phyloP scores from a whole-genome alignment of 2,888 invertebrate genomes.

The Drosophila prolongata region DNA sequence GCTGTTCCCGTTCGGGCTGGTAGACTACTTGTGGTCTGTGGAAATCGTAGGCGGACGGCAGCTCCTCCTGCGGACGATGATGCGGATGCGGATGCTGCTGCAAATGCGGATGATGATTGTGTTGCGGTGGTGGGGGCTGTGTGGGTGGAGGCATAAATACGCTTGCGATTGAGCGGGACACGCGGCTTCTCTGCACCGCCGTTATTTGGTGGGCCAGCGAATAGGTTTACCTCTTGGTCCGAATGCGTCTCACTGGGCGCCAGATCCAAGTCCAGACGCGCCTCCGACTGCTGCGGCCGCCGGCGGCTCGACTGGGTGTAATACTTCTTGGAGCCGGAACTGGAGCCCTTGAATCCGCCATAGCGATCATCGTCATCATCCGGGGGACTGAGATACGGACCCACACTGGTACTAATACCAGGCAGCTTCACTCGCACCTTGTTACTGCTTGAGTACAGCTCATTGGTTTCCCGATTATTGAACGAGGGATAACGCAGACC shows the following conservation, averaged over 20 bases:
- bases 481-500: conserved; percentile 57
- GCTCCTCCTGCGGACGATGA: conserved; percentile 44
- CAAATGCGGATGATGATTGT: conserved; percentile 11
- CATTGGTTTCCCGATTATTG: conserved; percentile 67
- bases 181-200: conserved; percentile 68
- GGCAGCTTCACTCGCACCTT: conserved; percentile 74
- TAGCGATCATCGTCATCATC: conserved; percentile 70
- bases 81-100: conserved; percentile 45
- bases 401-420: conserved; percentile 75
- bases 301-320: conserved; percentile 57
- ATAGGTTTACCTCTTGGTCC: conserved; percentile 82
- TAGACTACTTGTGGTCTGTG: conserved; percentile 62
- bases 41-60: conserved; percentile 55
- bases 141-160: conserved; percentile 82
- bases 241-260: conserved; percentile 79
- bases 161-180: conserved; percentile 82
- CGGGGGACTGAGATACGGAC: conserved; percentile 83
- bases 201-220: conserved; percentile 58
- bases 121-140: conserved; percentile 58
- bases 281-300: conserved; percentile 66
- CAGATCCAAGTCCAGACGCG: conserved; percentile 79
- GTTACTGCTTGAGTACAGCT: conserved; percentile 72
- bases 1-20: conserved; percentile 65
- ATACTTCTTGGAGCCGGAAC: conserved; percentile 57
- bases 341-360: conserved; percentile 16